These are phyloP conservation scores for Melolontha melolontha DNA, from an alignment of 2,888 invertebrate species.

Conservation along the genomic window DNA sequence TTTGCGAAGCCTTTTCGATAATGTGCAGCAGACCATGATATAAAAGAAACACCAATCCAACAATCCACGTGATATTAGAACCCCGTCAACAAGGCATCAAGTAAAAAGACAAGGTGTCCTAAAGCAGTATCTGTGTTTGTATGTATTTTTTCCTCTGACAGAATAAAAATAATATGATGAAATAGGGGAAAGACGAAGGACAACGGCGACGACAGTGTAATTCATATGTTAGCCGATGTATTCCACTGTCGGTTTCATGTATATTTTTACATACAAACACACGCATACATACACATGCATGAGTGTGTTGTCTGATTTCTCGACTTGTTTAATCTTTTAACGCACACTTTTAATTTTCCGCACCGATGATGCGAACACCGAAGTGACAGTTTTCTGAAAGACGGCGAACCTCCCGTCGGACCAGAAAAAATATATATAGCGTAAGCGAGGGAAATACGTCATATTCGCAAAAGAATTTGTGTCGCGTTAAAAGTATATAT, in stretches of 20 bases:
- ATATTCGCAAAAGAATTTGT: not conserved
- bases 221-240: constrained; percentile 44
- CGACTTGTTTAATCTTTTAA: constrained; percentile 61
- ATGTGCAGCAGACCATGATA: constrained; percentile 47
- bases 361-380: constrained; percentile 51
- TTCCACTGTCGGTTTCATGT: constrained; percentile 38
- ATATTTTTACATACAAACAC: no score
- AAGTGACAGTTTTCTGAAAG: constrained; percentile 42
- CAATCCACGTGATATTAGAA: constrained; percentile 52
- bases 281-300: constrained; percentile 28
- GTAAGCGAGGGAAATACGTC: not conserved
- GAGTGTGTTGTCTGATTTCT: constrained; percentile 52
- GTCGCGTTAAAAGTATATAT: no score
- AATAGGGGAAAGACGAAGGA: constrained; percentile 17
- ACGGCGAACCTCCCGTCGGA: constrained; percentile 10
- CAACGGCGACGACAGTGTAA: constrained; percentile 34
- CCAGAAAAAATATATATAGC: constrained; percentile 3
- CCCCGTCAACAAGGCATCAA: constrained; percentile 53
- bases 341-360: constrained; percentile 62
- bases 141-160: constrained; percentile 10
- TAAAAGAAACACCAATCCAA: constrained; percentile 47
- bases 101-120: constrained; percentile 41
- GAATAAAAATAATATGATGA: constrained; percentile 13
- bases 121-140: constrained; percentile 1
- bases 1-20: no score